These are phyloP conservation scores for Brachypteracias leptosomus DNA, from an alignment of 2,113 vertebrate genomes.

Conservation along the genomic window DNA sequence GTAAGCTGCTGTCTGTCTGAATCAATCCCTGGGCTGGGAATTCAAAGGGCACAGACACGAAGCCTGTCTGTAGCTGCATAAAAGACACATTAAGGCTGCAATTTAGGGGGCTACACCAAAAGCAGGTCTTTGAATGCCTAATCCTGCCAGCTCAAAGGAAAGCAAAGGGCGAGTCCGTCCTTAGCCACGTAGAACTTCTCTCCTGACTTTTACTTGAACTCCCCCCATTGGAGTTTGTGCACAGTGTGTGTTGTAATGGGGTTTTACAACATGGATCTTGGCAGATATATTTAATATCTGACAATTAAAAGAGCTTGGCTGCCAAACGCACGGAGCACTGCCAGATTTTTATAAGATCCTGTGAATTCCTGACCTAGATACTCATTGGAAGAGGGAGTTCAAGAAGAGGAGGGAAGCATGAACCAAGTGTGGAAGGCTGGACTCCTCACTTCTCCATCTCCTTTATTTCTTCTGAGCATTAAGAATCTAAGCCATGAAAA, in stretches of 20 bases:
- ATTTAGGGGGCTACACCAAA: background rate
- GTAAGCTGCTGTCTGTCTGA: constrained; percentile 34
- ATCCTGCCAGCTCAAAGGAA: background rate
- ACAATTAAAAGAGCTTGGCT: constrained; percentile 26
- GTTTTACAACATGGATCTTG: background rate
- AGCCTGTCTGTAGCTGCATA: background rate
- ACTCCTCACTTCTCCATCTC: background rate
- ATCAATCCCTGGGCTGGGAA: background rate
- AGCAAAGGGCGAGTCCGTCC: background rate
- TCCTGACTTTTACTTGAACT: background rate
- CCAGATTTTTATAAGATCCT: background rate
- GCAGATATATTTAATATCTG: constrained; percentile 32
- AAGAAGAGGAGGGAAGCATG: background rate
- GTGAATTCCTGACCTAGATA: constrained; percentile 31
- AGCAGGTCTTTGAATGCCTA: background rate
- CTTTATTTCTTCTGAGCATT: background rate
- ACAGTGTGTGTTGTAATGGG: background rate
- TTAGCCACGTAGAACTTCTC: background rate
- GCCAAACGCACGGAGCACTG: background rate
- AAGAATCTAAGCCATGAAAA: background rate
- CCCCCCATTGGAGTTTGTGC: background rate
- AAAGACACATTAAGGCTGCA: background rate
- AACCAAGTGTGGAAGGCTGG: background rate
- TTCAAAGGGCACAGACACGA: background rate
- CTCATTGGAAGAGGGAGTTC: background rate